A percentile compares a stretch with the other conserved stretches of the same genome.
Evolutionary conservation across 2,113 vertebrate genomes (phyloP).

Genomic region (Alethe diademata): DNA sequence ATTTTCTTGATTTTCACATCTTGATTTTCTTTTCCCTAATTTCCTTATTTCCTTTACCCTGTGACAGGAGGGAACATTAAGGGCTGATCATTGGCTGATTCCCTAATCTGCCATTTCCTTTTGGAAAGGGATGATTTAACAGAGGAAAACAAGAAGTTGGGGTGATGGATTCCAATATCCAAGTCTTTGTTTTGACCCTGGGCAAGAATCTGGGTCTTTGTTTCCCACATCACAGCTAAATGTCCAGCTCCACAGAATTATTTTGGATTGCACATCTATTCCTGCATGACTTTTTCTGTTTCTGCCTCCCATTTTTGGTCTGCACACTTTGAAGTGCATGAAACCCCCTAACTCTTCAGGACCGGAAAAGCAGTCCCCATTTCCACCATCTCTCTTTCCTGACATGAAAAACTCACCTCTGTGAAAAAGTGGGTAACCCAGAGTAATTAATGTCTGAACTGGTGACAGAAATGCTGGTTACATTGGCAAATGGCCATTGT

Average conservation of each 20-base stretch:
- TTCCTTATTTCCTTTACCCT: background rate
- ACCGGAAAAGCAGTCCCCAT: background rate
- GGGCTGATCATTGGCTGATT: background rate
- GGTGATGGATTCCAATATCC: background rate
- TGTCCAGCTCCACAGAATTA: background rate
- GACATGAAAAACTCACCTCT: background rate
- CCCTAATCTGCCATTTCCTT: background rate
- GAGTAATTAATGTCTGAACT: background rate
- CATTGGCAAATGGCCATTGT: background rate
- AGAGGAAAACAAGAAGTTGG: background rate
- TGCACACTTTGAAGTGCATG: background rate
- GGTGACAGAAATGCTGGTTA: background rate
- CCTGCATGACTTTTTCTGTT: background rate
- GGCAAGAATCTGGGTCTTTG: background rate
- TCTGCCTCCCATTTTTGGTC: background rate
- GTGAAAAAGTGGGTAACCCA: background rate
- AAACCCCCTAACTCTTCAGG: background rate
- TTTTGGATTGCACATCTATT: background rate
- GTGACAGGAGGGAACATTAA: background rate
- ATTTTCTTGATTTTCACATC: too few relatives aligned
- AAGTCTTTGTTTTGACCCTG: background rate
- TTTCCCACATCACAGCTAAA: background rate
- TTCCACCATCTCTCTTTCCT: background rate
- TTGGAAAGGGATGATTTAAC: background rate
- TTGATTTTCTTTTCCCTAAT: background rate